phyloP scores from a whole-genome alignment of 2,888 invertebrate species.

The Tipula helvola region DNA sequence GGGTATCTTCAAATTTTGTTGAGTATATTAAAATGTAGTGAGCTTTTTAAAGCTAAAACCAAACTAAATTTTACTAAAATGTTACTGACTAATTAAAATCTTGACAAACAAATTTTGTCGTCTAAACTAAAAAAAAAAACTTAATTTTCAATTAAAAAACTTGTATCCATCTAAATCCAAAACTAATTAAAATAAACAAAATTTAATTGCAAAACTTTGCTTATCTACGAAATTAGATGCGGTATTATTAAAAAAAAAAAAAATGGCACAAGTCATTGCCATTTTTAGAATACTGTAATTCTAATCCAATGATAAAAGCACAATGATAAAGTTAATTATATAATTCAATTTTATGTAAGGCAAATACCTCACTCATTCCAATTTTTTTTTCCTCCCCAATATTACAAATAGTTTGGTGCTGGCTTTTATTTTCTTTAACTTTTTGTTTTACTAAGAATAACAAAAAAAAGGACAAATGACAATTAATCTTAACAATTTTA shows the following conservation, averaged over 20 bases:
- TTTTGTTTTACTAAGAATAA: no score
- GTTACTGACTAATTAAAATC: no score
- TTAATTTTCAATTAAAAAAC: neutral
- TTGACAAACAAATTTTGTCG: no score
- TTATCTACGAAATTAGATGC: neutral
- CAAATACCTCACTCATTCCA: neutral
- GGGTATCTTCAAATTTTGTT: no score
- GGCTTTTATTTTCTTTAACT: neutral
- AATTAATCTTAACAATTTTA: neutral
- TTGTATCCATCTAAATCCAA: no score
- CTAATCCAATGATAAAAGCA: neutral
- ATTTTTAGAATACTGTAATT: neutral
- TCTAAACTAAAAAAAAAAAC: neutral
- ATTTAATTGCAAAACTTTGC: neutral
- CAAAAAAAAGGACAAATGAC: neutral
- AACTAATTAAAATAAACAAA: no score
- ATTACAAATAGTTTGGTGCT: neutral
- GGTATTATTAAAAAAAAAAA: neutral
- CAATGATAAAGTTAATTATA: neutral
- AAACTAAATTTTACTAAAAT: no score
- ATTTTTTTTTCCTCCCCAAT: neutral
- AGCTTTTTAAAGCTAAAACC: no score
- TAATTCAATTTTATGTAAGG: neutral
- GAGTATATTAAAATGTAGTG: no score
- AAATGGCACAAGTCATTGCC: neutral